Conservation (phyloP, 92 coral and sea anemone species). For the Pocillopora grandis region DNA sequence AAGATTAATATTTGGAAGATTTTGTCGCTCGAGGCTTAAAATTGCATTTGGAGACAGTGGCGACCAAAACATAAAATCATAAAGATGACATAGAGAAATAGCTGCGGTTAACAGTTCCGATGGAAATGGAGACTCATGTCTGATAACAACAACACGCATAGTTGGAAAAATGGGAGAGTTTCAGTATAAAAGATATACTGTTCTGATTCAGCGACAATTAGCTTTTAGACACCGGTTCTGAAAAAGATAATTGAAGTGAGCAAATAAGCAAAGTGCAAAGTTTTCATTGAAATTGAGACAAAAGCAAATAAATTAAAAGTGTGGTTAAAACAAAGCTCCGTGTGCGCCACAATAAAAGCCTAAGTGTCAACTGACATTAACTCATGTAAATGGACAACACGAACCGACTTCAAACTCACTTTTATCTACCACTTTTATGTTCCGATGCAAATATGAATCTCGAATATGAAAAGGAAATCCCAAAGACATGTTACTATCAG, state of each 20-base stretch:
- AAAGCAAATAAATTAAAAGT: slow-evolving; percentile 31
- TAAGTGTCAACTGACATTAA: slow-evolving; percentile 3
- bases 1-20: slow-evolving; percentile 23
- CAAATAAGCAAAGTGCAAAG: slow-evolving; percentile 35
- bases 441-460: not conserved
- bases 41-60: not conserved
- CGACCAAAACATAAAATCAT: not conserved
- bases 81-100: slow-evolving; percentile 9
- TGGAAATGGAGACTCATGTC: not conserved
- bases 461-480: not conserved
- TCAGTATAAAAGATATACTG: not conserved
- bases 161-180: not conserved
- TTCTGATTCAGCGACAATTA: not conserved
- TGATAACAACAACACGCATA: slow-evolving; percentile 30
- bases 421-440: not conserved
- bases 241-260: slow-evolving; percentile 16
- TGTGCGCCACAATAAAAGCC: not conserved
- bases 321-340: slow-evolving; percentile 3
- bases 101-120: slow-evolving; percentile 40
- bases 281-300: slow-evolving; percentile 34
- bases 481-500: not conserved
- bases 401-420: slow-evolving; percentile 11
- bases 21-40: slow-evolving; percentile 20
- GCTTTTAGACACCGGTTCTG: slow-evolving; percentile 9
- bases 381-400: not conserved